Base-by-base conservation (phyloP, 2,797 vertebrate genomes). In the Clarias pachynema region DNA sequence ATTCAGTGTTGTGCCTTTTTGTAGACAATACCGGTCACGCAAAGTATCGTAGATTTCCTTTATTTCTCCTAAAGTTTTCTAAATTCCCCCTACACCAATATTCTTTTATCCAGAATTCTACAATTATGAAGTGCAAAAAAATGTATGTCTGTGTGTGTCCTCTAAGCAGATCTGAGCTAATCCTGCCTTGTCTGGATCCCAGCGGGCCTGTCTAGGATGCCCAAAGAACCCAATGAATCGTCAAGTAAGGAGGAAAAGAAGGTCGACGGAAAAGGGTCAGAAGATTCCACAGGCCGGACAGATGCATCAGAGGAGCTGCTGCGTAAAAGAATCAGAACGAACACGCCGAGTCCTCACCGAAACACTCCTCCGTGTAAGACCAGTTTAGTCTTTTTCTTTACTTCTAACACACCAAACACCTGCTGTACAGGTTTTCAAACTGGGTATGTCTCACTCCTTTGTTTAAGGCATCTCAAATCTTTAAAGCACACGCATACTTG, bases 351-450 rank as follows among this genome's bases (percentile, higher is more conserved):
- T 69, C 94, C 95, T 22, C 94, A 92, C 44, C 91, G 94, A 90
- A 91, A 78, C 26, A 92, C 93, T 26, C 93, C 93, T 4, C 96
- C 96, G 87, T 96, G 98, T 99, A 93, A 97, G 57, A 66, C 24
- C n/a, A 65, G 7, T 49, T 63, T 20, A 63, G 34, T 0, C 12
- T 8, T 4, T 79, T 62, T 79, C 34, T 60, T 4, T n/a, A n/a
- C 22, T n/a, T 26, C 24, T 18, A 9, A 40, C 24, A 5, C n/a
- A 18, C 73, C 53, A 57, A n/a, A 26, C 37, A 49, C 40, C 24
- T 53, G 12, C 70, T 73, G 22, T 6, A 53, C 40, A 16, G n/a
- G 70, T 73, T 73, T n/a, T 72, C 4, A n/a, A 37, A 49, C 69
- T 15, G 12, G 9, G 0, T n/a, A 3, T 73, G 26, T 56, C 12